phyloP scores from a whole-genome alignment of 2,113 vertebrate species.

The Tragulus kanchil region DNA sequence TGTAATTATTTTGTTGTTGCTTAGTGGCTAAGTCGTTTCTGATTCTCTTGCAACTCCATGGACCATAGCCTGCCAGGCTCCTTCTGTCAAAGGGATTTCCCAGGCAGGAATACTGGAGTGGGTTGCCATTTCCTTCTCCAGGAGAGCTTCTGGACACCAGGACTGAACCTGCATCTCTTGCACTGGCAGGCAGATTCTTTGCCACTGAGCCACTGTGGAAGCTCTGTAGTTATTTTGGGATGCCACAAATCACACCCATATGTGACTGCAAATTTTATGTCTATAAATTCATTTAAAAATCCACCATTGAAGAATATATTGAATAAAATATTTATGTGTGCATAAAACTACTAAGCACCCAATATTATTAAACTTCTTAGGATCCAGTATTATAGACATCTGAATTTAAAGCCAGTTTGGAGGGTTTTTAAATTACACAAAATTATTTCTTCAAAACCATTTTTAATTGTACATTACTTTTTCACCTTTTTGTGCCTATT shows the following conservation, averaged over 20 bases:
- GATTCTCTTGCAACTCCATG: too few species aligned
- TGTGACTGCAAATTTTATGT: too few species aligned
- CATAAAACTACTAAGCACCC: not conserved
- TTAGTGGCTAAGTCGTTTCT: too few species aligned
- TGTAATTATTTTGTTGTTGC: not conserved
- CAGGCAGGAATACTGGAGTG: too few species aligned
- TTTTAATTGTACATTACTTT: not conserved
- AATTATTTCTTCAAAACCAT: not conserved
- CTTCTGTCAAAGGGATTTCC: too few species aligned
- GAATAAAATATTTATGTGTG: not conserved
- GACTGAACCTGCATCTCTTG: too few species aligned
- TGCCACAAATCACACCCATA: not conserved
- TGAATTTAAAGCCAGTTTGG: not conserved
- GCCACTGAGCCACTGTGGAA: too few species aligned
- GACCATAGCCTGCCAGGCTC: too few species aligned
- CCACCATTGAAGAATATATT: not conserved
- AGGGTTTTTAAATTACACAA: not conserved
- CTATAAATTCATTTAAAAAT: not conserved
- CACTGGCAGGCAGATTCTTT: too few species aligned
- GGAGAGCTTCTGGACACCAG: too few species aligned
- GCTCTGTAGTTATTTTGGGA: not conserved
- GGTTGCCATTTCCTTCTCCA: too few species aligned
- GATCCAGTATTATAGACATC: not conserved
- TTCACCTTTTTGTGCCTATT: not conserved
- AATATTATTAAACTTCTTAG: not conserved